Base-by-base conservation (phyloP, 2,797 vertebrate species). In the Thamnophis elegans region DNA sequence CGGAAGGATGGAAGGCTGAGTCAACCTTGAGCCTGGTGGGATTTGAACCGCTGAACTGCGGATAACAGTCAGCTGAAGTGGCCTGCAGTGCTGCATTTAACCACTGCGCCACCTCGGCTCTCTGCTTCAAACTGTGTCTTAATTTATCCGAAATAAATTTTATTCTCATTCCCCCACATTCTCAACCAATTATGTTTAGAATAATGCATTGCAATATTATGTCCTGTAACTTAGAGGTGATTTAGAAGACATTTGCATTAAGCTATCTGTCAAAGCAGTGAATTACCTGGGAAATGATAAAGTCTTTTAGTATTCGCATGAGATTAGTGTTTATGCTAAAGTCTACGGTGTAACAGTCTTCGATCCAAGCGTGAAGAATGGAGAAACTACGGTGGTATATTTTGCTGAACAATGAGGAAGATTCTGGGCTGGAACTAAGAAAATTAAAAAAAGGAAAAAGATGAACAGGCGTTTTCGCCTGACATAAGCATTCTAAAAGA, bases 291-390 rank as follows among this genome's bases (percentile, higher is more conserved):
- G 98, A 97, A 89, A 97, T 98, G 92, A 99, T 97, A 95, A 99
- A 99, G 82, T 97, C 97, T 93, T 98, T 97, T 0, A 99, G 96
- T 1, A 93, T 97, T 16, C 92, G 94, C 89, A 98, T 94, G n/a
- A 99, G 97, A 55, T 93, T 95, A 1, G 97, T 90, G 22, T 98
- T 98, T 62, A 97, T 94, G 22, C 94, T 95, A 96, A 99, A 98
- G 96, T 99, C 99, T 94, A 99, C 96, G 3, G 87, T n/a, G 88
- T 97, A 97, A 92, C 98, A 99, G 92, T 98, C 98, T 89, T 98
- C 98, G 94, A 99, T 96, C 99, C 99, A 99, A 93, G 98, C 97
- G 91, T 98, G 98, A 56, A 99, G 98, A 86, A 99, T 97, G 95
- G 98, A 98, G 96, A 99, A 96, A 94, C 98, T 99, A 42, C 99